Conservation (phyloP, 2,888 invertebrate genomes). For the Tetragonisca angustula region DNA sequence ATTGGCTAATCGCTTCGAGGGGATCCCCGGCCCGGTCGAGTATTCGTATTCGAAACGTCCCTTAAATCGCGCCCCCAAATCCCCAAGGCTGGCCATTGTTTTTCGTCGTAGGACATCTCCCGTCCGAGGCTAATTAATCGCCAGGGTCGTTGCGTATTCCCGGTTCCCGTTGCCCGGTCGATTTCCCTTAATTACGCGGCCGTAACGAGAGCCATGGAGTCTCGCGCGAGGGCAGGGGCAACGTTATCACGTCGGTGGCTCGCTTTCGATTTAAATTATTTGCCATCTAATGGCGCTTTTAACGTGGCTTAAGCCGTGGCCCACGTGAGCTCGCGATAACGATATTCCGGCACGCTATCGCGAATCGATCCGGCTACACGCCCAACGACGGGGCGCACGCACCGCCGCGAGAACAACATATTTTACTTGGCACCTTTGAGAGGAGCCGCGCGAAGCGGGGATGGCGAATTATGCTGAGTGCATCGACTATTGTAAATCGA, state of each 20-base stretch:
- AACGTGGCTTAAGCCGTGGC: conserved; percentile 44
- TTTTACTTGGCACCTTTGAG: conserved; percentile 59
- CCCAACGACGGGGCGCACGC: conserved; percentile 7
- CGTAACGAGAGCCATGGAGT: conserved; percentile 36
- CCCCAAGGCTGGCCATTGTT: conserved; percentile 13
- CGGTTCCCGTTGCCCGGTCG: conserved; percentile 32
- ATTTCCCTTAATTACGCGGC: conserved; percentile 66
- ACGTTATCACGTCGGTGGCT: conserved; percentile 61
- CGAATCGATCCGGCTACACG: not conserved
- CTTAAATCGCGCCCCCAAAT: not conserved
- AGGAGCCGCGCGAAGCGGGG: conserved; percentile 17
- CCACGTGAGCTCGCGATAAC: conserved; percentile 53
- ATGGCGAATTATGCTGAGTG: conserved; percentile 62
- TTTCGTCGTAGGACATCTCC: conserved; percentile 12
- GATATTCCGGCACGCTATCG: conserved; percentile 55
- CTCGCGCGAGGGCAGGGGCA: conserved; percentile 18
- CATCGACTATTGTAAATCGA: conserved; percentile 33
- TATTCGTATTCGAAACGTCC: not conserved
- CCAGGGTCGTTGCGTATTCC: conserved; percentile 3
- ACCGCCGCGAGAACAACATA: conserved; percentile 21
- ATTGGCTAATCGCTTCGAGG: not conserved
- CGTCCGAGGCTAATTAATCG: conserved; percentile 22
- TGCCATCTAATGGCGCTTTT: conserved; percentile 68
- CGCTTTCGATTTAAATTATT: conserved; percentile 69
- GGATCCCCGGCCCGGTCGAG: not conserved